Evolutionary conservation across 2,888 invertebrate genomes (phyloP), one percentile per base, ranked within the genome.

Genomic region (Oscheius sp.): DNA sequence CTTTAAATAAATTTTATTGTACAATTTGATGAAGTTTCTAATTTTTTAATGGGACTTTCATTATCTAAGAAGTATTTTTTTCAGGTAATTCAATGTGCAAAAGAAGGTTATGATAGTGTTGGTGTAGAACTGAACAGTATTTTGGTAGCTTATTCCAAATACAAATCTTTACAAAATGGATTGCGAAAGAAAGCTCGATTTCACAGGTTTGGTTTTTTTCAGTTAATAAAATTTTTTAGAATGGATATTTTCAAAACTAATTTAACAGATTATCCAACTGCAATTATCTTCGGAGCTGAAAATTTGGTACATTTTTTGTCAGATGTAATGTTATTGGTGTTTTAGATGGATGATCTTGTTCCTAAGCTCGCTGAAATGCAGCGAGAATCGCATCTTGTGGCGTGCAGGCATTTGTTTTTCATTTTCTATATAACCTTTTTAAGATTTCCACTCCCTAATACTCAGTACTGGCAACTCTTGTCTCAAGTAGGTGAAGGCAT

Each of bases 81-180:
- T 33, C 32, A 84, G 84, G 82, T 84, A 38, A 47, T 83, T 36
- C 80, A 85, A 72, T 81, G 82, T 61, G 82, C 84, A n/a, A 64
- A 77, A 61, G 72, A 74, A 45, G 84, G 83, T 36, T 73, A 76
- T 65, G 63, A 73, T 41, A 74, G 77, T 51, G 72, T 67, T 6
- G 84, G 84, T 41, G 80, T 84, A n/a, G 84, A 84, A 64, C 73
- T 84, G 49, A 84, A 84, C 32, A 74, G 74, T 33, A 74, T 82
- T 20, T 77, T 84, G 30, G 82, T 84, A 33, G 70, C 79, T 33
- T 84, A 85, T 67, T 71, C 74, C 54, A 74, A 73, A 65, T 74
- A 70, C 44, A 57, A 70, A 67, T 71, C 75, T 26, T 51, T 71
- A 33, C 64, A 49, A 28, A 69, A 69, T 9, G 74, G 74, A 44